Evolutionary conservation across 2,797 vertebrate genomes (phyloP).

Genomic region (Chaenodraco wilsoni): DNA sequence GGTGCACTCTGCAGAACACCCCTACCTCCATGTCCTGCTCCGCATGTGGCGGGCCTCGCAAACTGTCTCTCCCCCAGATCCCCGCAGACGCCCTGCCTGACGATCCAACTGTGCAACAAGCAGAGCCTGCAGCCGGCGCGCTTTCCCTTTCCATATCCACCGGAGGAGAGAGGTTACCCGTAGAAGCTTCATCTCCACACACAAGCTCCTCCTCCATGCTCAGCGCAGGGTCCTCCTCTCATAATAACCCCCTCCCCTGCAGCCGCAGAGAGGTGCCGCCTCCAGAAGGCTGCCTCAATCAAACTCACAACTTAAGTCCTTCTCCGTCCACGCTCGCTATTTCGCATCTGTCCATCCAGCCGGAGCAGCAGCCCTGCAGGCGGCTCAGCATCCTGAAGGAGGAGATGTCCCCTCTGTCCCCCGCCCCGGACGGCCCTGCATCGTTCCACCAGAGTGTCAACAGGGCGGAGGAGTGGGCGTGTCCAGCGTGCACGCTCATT

Average conservation of each 20-base stretch:
- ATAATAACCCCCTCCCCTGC: constrained; percentile 83
- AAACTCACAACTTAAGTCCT: constrained; percentile 73
- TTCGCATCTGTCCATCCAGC: constrained; percentile 81
- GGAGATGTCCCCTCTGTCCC: constrained; percentile 55
- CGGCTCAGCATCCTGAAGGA: constrained; percentile 78
- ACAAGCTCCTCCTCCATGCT: constrained; percentile 34
- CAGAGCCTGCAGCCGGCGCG: constrained; percentile 6
- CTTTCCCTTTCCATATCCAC: constrained; percentile 41
- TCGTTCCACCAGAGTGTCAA: neutral
- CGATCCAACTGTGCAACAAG: constrained; percentile 29
- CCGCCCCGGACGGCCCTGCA: constrained; percentile 23
- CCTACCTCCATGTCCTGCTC: constrained; percentile 89
- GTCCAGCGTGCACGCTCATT: constrained; percentile 88
- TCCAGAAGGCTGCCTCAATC: constrained; percentile 37
- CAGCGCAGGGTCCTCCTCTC: neutral
- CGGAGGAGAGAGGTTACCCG: constrained; percentile 42
- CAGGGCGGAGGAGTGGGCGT: constrained; percentile 81
- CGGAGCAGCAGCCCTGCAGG: constrained; percentile 67
- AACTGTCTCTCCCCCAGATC: constrained; percentile 89
- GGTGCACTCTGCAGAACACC: constrained; percentile 90
- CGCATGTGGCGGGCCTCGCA: constrained; percentile 88
- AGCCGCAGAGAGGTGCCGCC: constrained; percentile 88
- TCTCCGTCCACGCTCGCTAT: constrained; percentile 70
- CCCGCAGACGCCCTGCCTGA: constrained; percentile 87
- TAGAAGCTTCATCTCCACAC: constrained; percentile 40